These are phyloP conservation scores for Diplodus puntazzo DNA, from an alignment of 2,797 vertebrate genomes.

Conservation along the genomic window DNA sequence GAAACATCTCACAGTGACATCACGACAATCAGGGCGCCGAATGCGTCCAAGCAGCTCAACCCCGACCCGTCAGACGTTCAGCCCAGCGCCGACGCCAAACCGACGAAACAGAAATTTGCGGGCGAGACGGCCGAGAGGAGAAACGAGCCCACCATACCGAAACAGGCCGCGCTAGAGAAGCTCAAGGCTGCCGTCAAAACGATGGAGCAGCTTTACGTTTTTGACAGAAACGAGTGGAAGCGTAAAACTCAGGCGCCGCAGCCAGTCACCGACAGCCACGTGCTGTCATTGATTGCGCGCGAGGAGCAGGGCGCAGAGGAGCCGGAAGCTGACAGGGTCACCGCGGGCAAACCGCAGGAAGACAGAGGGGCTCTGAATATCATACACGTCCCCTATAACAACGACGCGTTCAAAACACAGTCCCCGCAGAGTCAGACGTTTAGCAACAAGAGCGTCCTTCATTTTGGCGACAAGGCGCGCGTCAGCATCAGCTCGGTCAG, in stretches of 20 bases:
- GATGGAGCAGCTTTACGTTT: conserved; percentile 98
- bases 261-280: conserved; percentile 91
- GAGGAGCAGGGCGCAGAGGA: conserved; percentile 82
- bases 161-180: conserved; percentile 93
- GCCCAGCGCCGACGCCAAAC: conserved; percentile 85
- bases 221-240: conserved; percentile 94
- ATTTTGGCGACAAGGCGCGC: conserved; percentile 70
- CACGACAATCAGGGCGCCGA: conserved; percentile 82
- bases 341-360: conserved; percentile 43
- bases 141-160: conserved; percentile 80
- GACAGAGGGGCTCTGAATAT: conserved; percentile 60
- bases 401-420: conserved; percentile 64
- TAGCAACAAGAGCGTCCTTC: conserved; percentile 80
- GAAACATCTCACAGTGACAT: conserved; percentile 87
- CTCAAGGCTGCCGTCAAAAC: conserved; percentile 95
- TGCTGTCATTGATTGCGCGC: conserved; percentile 90
- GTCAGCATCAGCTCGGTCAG: conserved; percentile 68
- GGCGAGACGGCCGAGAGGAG: conserved; percentile 80
- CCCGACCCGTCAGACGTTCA: conserved; percentile 82
- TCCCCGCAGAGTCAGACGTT: conserved; percentile 70
- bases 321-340: conserved; percentile 64
- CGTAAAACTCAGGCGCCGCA: conserved; percentile 89
- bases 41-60: conserved; percentile 84
- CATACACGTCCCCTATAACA: conserved; percentile 71
- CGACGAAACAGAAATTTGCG: conserved; percentile 80